A percentile compares a stretch with the other conserved stretches of the same genome.
Conservation (phyloP, 2,113 vertebrate genomes). For the Tretioscincus oriximinensis region DNA sequence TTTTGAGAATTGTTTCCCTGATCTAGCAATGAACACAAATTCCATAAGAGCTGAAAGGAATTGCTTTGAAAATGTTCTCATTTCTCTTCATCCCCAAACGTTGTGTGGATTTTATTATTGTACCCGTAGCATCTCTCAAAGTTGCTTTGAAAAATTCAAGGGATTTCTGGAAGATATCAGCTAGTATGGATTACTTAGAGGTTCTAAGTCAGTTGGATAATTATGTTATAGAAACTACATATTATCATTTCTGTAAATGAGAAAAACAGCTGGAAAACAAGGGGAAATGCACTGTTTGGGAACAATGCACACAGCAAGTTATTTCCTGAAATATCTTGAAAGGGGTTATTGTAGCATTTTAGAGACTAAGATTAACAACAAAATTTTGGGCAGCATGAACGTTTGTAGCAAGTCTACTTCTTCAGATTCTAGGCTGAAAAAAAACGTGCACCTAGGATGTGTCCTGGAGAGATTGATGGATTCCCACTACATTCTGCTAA, state of each 20-base stretch:
- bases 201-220: background rate
- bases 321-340: too few species aligned
- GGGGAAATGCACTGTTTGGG: background rate
- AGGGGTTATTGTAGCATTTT: too few species aligned
- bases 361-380: too few species aligned
- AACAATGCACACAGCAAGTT: background rate
- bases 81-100: background rate
- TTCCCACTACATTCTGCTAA: too few species aligned
- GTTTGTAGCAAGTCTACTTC: too few species aligned
- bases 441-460: too few species aligned
- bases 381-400: too few species aligned
- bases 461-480: too few species aligned
- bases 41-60: background rate
- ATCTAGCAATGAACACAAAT: background rate
- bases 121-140: background rate
- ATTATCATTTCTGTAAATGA: background rate
- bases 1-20: background rate
- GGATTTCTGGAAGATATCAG: background rate
- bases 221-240: background rate
- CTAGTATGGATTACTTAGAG: slow-evolving; percentile 6
- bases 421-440: too few species aligned
- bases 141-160: background rate
- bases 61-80: too few species aligned
- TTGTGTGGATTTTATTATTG: background rate
- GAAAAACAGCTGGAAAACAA: background rate